A percentile compares a stretch with the other conserved stretches of the same genome.
phyloP scores from a whole-genome alignment of 2,888 invertebrate genomes.

The Empis livida region DNA sequence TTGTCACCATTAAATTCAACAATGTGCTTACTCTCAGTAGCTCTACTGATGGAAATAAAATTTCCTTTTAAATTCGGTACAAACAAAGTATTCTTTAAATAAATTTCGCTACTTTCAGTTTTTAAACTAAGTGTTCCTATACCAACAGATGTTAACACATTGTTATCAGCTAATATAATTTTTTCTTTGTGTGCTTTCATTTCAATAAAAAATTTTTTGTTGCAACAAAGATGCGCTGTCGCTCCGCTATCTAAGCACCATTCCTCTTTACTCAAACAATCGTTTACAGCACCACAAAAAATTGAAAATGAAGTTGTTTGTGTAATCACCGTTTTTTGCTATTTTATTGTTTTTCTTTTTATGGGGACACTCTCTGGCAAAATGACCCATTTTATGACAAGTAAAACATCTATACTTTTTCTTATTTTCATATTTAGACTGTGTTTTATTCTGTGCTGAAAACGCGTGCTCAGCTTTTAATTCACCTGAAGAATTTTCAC shows the following conservation, averaged over 20 bases:
- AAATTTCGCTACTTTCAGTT: neutral
- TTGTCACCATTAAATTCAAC: neutral
- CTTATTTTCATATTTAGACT: neutral
- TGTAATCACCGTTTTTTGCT: neutral
- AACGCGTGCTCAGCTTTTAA: neutral
- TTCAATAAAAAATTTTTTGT: neutral
- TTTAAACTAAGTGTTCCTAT: neutral
- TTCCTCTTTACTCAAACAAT: neutral
- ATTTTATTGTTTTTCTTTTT: neutral
- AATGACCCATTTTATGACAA: neutral
- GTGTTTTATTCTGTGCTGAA: neutral
- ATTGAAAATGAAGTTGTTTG: too few relatives aligned
- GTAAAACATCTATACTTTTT: neutral
- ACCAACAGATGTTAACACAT: too few relatives aligned
- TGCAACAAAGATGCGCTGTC: neutral
- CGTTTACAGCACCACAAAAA: neutral
- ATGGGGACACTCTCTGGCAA: neutral
- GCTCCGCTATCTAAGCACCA: neutral
- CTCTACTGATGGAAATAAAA: neutral
- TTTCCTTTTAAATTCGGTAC: conserved; percentile 1
- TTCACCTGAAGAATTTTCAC: neutral
- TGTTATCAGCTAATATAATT: neutral
- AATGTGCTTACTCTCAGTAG: neutral
- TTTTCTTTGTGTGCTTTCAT: neutral
- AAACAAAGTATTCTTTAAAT: neutral